Evolutionary conservation across 2,888 invertebrate genomes (phyloP).

Genomic region (Chelonus formosanus): DNA sequence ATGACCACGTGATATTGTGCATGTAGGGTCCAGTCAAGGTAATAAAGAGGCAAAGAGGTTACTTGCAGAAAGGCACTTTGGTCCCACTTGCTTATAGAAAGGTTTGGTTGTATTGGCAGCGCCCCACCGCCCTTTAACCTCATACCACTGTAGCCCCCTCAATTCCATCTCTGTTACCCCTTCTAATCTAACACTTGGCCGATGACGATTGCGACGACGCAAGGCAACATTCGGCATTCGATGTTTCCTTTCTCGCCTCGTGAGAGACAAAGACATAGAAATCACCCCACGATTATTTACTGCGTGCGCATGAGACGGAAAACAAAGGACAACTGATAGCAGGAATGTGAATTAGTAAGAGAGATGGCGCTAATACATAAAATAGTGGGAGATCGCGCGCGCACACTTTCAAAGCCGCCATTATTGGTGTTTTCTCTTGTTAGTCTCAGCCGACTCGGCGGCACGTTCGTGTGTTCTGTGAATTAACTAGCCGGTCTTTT

Average conservation of each 20-base stretch:
- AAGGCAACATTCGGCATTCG: constrained; percentile 7
- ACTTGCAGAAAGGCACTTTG: neutral
- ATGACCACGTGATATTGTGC: too few relatives aligned
- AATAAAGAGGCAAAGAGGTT: too few relatives aligned
- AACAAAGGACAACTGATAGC: constrained; percentile 9
- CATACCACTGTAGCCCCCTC: neutral
- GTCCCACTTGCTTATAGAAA: neutral
- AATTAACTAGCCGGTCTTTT: neutral
- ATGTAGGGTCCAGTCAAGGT: too few relatives aligned
- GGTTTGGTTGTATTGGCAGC: neutral
- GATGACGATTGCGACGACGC: constrained; percentile 20
- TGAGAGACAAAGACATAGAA: neutral
- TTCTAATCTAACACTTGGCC: constrained; percentile 12
- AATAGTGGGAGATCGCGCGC: constrained; percentile 1
- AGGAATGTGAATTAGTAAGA: neutral
- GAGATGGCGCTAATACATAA: neutral
- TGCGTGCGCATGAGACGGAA: neutral
- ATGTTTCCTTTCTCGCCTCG: neutral
- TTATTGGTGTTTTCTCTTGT: constrained; percentile 7
- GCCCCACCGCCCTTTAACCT: neutral
- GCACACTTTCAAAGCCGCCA: constrained; percentile 23
- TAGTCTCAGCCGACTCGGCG: too few relatives aligned
- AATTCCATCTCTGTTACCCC: neutral
- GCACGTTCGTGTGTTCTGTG: too few relatives aligned
- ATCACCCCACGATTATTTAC: neutral